Evolutionary conservation across 2,797 vertebrate species (phyloP), one percentile per base, ranked within the genome.

Genomic region (Premnoplex brunnescens): DNA sequence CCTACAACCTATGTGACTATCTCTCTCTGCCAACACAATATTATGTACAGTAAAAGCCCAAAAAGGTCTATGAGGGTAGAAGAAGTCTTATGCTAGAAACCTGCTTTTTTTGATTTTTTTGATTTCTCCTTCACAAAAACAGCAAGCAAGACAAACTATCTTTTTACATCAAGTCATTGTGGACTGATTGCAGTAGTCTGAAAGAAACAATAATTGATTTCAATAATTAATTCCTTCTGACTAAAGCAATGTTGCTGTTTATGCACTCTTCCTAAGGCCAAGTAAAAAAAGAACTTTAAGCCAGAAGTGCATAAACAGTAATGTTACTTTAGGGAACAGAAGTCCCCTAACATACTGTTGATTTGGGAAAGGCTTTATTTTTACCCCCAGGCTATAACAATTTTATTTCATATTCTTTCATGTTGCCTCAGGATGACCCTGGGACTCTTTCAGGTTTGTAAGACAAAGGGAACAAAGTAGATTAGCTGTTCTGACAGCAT

Each of bases 191-290:
- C 89, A 90, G 95, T 56, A 96, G 95, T 96, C 52, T 52, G 91
- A 97, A 97, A 96, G 93, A 96, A 27, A 82, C 90, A 97, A 97
- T 96, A 97, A 97, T 96, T 97, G 88, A 96, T 97, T 98, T 98
- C 97, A 98, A 97, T 98, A 98, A 98, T 98, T 98, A 97, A 98
- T 98, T 98, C 95, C 93, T 97, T 89, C 92, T 97, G 96, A 97
- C 97, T 30, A 30, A 96, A 97, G 93, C 93, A 92, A 88, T 86
- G 83, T 66, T 96, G 83, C 88, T 96, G 76, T 85, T 96, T 95
- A 96, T 93, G 90, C 72, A 78, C 68, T 95, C 80, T 74, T 98
- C 93, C 73, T 95, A 84, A 37, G 84, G 93, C 91, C 87, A 96
- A 97, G 91, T 94, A 32, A 96, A 97, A 97, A 97, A 97, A 93